Conservation (phyloP, 2,113 vertebrate species). For the Tychaedon coryphoeus region DNA sequence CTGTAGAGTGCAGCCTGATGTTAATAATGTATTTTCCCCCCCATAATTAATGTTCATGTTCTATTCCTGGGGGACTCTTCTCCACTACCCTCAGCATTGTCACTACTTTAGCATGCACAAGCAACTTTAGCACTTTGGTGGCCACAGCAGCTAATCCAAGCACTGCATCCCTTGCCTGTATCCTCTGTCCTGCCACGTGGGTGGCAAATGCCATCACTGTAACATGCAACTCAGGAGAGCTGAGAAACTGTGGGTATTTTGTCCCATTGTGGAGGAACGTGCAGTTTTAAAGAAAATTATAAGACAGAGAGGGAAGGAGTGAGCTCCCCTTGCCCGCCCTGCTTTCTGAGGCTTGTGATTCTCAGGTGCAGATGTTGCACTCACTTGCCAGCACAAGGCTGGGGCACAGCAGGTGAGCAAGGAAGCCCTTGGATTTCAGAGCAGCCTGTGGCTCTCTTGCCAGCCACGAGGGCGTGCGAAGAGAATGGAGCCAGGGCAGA, state of each 20-base stretch:
- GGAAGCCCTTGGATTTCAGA: neutral
- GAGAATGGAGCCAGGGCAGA: neutral
- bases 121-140: constrained; percentile 2
- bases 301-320: neutral
- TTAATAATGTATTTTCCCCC: constrained; percentile 69
- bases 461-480: neutral
- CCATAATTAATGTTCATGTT: constrained; percentile 75
- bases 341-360: neutral
- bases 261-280: neutral
- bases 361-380: neutral
- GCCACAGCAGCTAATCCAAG: neutral
- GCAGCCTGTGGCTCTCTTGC: neutral
- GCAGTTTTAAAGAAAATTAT: neutral
- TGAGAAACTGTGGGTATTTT: neutral
- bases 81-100: constrained; percentile 28
- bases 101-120: constrained; percentile 20
- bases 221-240: neutral
- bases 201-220: neutral
- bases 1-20: constrained; percentile 53
- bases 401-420: neutral
- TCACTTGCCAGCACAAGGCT: neutral
- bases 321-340: neutral
- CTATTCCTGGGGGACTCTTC: constrained; percentile 40
- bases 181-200: neutral
- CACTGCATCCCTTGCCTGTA: neutral